Base-by-base conservation (phyloP, 2,888 invertebrate genomes). In the Notodonta ziczac region DNA sequence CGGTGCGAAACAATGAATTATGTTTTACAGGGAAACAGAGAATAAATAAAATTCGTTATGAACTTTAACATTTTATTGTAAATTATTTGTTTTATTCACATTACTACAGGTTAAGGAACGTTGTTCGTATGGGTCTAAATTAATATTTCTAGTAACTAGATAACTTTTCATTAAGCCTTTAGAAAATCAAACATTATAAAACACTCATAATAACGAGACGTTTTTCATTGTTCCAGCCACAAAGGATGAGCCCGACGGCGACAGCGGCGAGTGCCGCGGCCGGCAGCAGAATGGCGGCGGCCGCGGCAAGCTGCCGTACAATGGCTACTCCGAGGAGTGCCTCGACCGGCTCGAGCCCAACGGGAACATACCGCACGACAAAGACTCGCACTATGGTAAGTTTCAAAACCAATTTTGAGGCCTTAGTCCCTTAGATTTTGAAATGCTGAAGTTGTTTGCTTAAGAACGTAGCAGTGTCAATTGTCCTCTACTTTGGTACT, bases 311-410 rank as follows among this genome's bases (percentile, higher is more conserved):
- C 96, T 98, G 90, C 96, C 97, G 73, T 97, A 97, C 94, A 98
- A 98, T 94, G 98, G 98, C 74, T 98, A 97, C 95, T 98, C 98
- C 63, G 98, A 98, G 86, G 98, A 98, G 94, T 98, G 97, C 94
- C 96, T 98, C 88, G 98, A 98, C 94, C 95, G 98, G 87, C 95
- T 98, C 84, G 98, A 98, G 94, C 97, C 97, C 85, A 98, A 98
- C 94, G 98, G 98, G 84, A 98, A 98, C 94, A 98, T 98, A 94
- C 97, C 96, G 84, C 96, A 96, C 89, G 97, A 97, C 87, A 97
- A 98, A 94, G 95, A 95, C 78, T 96, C 97, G 90, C 93, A 92
- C 79, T 93, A 92, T 75, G 93, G 93, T 93, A 16, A 84, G 90
- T 84, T 46, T 6, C 5, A n/a, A 46, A 2, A n/a, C 4, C 5